Evolutionary conservation across 1,140 invertebrate species (phyloP), one percentile per base, ranked within the genome.

Genomic region (Cydia pomonella): DNA sequence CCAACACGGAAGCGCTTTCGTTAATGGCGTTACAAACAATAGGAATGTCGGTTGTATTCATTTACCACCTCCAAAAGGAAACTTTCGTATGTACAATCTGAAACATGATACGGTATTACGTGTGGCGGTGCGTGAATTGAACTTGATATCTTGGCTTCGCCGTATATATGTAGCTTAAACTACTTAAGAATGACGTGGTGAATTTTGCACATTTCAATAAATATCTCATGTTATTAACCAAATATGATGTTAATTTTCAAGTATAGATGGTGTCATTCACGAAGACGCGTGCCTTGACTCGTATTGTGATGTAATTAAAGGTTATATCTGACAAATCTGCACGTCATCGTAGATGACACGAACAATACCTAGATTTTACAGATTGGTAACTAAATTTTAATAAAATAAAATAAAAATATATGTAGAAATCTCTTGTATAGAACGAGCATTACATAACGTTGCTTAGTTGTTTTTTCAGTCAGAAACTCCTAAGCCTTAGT

Each of bases 101-200:
- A 33, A 69, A 69, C 33, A 18, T n/a, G 64, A 69, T 69, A 69
- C 64, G 29, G 64, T 69, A 69, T 69, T 69, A 69, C 64, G 64
- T 69, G 64, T 33, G 29, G 13, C 64, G 64, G 64, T 69, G 64
- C 64, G 64, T 69, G 27, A 69, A 69, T 69, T 69, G 64, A 69
- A 69, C 64, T 69, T 69, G 64, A 69, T 69, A 69, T 69, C 64
- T 69, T 69, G 33, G 64, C 64, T 69, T 69, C 64, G 64, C 3
- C 16, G 29, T 18, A 18, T 38, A 38, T 38, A 44, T 44, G 12
- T 44, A 69, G 29, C 18, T 59, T 59, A 59, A 59, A 59, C 50
- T 59, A 59, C 50, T 59, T 59, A 59, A 59, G 2, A 59, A 21
- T 59, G n/a, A 18, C 18, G 6, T 21, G 1, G 50, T 23, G 10